A percentile compares a stretch with the other conserved stretches of the same genome.
phyloP scores from a whole-genome alignment of 2,888 invertebrate species.

The Cerceris rybyensis region DNA sequence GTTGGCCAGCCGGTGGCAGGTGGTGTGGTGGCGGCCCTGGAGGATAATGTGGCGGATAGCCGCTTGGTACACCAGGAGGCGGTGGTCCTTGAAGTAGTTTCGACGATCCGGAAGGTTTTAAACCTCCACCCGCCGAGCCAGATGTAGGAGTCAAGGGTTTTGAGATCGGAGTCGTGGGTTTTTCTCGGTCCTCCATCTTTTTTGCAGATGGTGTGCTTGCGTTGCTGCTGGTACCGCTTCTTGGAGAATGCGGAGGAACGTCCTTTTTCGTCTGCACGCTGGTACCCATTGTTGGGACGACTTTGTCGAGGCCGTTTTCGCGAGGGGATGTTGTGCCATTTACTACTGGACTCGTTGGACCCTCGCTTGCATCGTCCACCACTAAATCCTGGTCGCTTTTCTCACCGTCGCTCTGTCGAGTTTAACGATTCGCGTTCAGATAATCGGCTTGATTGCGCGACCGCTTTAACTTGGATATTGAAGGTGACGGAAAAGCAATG shows the following conservation, averaged over 20 bases:
- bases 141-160: conserved; percentile 94
- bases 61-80: conserved; percentile 82
- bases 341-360: conserved; percentile 91
- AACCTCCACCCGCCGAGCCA: conserved; percentile 80
- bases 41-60: conserved; percentile 80
- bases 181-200: conserved; percentile 90
- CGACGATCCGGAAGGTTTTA: conserved; percentile 76
- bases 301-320: conserved; percentile 92
- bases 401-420: conserved; percentile 89
- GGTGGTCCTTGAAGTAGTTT: conserved; percentile 79
- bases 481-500: too few relatives aligned
- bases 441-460: neutral
- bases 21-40: conserved; percentile 85
- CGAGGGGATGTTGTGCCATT: conserved; percentile 93
- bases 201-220: conserved; percentile 94
- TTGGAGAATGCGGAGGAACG: conserved; percentile 80
- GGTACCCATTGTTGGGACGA: conserved; percentile 78
- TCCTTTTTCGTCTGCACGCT: conserved; percentile 79
- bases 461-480: neutral
- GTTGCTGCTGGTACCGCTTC: conserved; percentile 94
- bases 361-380: conserved; percentile 96
- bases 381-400: conserved; percentile 96
- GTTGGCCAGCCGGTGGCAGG: conserved; percentile 83
- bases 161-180: conserved; percentile 94
- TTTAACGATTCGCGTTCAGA: neutral